Evolutionary conservation across 2,113 vertebrate species (phyloP).

Genomic region (Eclectus roratus): DNA sequence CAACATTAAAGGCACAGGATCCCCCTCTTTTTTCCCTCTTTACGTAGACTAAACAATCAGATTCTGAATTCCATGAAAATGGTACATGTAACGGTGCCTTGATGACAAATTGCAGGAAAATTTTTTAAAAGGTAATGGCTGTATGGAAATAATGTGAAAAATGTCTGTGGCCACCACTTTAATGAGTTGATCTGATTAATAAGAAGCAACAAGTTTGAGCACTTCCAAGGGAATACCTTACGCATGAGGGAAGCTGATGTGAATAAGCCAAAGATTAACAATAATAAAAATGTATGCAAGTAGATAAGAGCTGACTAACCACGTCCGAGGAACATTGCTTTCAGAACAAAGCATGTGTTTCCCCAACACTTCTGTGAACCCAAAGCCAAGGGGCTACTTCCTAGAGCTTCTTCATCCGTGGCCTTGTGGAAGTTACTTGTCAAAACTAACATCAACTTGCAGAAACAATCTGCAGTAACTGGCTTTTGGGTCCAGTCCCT

Average conservation of each 20-base stretch:
- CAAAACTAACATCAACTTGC: background rate
- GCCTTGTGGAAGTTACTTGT: background rate
- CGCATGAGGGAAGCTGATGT: background rate
- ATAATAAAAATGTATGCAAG: slow-evolving; percentile 20
- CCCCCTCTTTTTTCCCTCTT: slow-evolving; percentile 15
- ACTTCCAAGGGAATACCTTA: slow-evolving; percentile 1
- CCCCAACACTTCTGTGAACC: background rate
- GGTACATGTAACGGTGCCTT: slow-evolving; percentile 31
- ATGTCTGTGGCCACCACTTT: background rate
- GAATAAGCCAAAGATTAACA: slow-evolving; percentile 6
- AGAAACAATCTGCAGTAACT: background rate
- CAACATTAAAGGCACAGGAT: slow-evolving; percentile 77
- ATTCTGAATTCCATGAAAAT: slow-evolving; percentile 64
- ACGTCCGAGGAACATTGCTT: background rate
- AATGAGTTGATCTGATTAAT: background rate
- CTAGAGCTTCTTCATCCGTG: background rate
- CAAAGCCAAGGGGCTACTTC: background rate
- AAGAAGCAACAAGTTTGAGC: background rate
- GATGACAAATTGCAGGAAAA: background rate
- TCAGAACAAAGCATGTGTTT: background rate
- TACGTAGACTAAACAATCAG: slow-evolving; percentile 75
- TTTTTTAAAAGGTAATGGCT: background rate
- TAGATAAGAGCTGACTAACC: slow-evolving; percentile 6
- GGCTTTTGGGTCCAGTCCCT: background rate
- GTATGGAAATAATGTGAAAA: background rate